Conservation (phyloP, 2,888 invertebrate species). For the Acleris holmiana region DNA sequence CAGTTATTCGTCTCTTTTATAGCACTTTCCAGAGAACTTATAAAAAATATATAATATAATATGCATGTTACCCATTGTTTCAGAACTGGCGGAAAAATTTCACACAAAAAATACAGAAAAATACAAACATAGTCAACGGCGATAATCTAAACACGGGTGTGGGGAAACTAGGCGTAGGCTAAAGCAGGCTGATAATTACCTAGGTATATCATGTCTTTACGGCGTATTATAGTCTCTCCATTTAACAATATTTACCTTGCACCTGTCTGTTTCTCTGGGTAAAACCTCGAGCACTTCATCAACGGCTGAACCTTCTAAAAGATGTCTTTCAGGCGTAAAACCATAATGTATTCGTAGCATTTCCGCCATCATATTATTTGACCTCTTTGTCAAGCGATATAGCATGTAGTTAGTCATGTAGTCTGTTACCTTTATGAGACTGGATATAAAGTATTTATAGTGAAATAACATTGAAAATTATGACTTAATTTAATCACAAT, state of each 20-base stretch:
- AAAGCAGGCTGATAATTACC: no score
- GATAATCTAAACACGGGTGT: no score
- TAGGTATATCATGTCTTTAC: no score
- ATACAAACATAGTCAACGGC: no score
- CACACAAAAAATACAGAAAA: no score
- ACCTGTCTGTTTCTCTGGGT: conserved; percentile 70
- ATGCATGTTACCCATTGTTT: no score
- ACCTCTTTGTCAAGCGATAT: conserved; percentile 86
- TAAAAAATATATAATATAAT: no score
- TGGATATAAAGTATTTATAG: conserved; percentile 51
- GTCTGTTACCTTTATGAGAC: conserved; percentile 89
- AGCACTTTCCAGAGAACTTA: no score
- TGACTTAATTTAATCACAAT: not conserved
- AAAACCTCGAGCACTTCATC: conserved; percentile 79
- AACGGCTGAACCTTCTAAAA: conserved; percentile 66
- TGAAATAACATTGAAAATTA: not conserved
- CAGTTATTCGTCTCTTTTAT: no score
- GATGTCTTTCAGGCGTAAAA: conserved; percentile 77
- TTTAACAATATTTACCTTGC: conserved; percentile 60
- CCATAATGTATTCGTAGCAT: conserved; percentile 82
- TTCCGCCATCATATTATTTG: conserved; percentile 83
- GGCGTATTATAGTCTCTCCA: no score
- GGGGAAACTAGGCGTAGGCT: no score
- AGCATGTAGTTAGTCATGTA: conserved; percentile 89
- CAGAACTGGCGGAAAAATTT: no score